Evolutionary conservation across 2,888 invertebrate genomes (phyloP).

Genomic region (Invenusta paracnida): DNA sequence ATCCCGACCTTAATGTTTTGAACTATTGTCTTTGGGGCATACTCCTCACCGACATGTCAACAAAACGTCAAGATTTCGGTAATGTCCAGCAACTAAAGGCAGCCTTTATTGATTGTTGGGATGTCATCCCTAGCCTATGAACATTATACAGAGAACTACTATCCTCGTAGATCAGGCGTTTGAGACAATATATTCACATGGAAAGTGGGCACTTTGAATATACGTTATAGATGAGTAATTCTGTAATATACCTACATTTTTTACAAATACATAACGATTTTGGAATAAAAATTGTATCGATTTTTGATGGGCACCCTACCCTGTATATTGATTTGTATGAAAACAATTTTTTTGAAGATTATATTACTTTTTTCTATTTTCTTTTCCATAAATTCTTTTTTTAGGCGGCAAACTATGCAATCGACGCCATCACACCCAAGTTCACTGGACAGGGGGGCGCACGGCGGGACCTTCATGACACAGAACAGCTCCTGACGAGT

Average conservation of each 20-base stretch:
- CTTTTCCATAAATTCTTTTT: no score
- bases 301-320: no score
- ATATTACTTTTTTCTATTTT: no score
- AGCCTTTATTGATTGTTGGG: background rate
- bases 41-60: no score
- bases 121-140: no score
- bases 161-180: background rate
- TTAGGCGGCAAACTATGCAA: no score
- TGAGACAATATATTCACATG: background rate
- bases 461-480: background rate
- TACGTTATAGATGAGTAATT: background rate
- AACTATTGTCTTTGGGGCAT: background rate
- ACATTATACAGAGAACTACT: background rate
- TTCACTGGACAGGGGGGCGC: background rate
- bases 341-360: no score
- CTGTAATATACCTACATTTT: background rate
- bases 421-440: background rate
- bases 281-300: no score
- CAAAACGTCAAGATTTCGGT: background rate
- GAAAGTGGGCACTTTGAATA: background rate
- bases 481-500: background rate
- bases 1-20: no score
- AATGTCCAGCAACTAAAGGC: background rate
- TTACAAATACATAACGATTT: no score
- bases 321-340: no score